Base-by-base conservation (phyloP, 2,888 invertebrate species). In the Siphlonurus alternatus region DNA sequence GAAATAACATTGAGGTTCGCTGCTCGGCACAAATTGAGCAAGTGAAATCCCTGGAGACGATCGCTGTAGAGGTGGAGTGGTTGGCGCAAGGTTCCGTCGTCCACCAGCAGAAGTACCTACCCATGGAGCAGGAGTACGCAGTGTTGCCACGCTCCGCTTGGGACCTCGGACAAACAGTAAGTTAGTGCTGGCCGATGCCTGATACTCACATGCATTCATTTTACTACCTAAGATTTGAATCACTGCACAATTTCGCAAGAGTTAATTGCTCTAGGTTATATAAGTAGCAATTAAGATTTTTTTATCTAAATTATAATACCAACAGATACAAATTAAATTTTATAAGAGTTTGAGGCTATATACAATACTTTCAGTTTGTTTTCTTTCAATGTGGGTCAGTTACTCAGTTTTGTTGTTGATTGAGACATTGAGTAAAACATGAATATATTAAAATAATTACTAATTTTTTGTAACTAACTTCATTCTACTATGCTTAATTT, bases 131-230 rank as follows among this genome's bases (percentile, higher is more conserved):
- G 19, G 68, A 69, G 25, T 69, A 69, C 65, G 70, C 70, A 3
- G 66, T 69, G 20, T 68, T 71, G 2, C 70, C 69, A 62, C 70
- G 70, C 62, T 68, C 70, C 25, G 69, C 70, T 60, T 71, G 71
- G 71, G 68, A 67, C 23, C 67, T 71, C 59, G 71, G 71, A 22
- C 70, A 71, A 69, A 70, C 68, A 20, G 71, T 71, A 68, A 68
- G 66, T 65, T 59, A 19, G 7, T n/a, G n/a, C n/a, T n/a, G n/a
- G n/a, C n/a, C n/a, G n/a, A n/a, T n/a, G n/a, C n/a, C n/a, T n/a
- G n/a, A n/a, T 25, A 25, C 53, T 54, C 23, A 24, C 25, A 23
- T 63, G n/a, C 25, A 25, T 61, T 18, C 20, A 5, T 61, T 18
- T 7, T 24, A 23, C 19, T 61, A 1, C 2, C 2, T 7, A 18